Evolutionary conservation across 2,113 vertebrate species (phyloP).

Genomic region (Synchiropus splendidus): DNA sequence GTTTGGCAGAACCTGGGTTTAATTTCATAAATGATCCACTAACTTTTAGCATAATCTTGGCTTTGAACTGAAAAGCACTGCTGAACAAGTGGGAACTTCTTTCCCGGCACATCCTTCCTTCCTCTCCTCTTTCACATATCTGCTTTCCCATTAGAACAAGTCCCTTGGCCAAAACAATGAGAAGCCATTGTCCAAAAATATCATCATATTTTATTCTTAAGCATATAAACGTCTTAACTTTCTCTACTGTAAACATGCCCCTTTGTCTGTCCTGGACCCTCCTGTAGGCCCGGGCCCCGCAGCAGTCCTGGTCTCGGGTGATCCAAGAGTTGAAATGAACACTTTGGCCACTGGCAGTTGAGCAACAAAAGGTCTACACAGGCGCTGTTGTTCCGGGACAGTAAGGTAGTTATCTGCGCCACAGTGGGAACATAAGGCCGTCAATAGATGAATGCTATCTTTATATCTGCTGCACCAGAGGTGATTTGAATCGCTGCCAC

Average conservation of each 20-base stretch:
- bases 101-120: conserved; percentile 16
- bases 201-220: too few relatives aligned
- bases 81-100: too few relatives aligned
- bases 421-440: conserved; percentile 58
- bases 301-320: conserved; percentile 38
- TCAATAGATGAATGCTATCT: conserved; percentile 63
- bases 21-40: too few relatives aligned
- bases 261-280: conserved; percentile 20
- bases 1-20: too few relatives aligned
- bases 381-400: conserved; percentile 55
- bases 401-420: conserved; percentile 58
- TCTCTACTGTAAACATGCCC: conserved; percentile 14
- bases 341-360: conserved; percentile 53
- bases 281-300: conserved; percentile 31
- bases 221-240: too few relatives aligned
- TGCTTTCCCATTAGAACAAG: too few relatives aligned
- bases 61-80: too few relatives aligned
- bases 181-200: too few relatives aligned
- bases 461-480: conserved; percentile 61
- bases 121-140: conserved; percentile 12
- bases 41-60: too few relatives aligned
- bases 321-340: conserved; percentile 53
- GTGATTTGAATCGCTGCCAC: conserved; percentile 62
- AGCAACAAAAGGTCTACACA: conserved; percentile 58
- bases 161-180: too few relatives aligned